Base-by-base conservation (phyloP, 2,113 vertebrate species). In the Gasterosteus nipponicus region DNA sequence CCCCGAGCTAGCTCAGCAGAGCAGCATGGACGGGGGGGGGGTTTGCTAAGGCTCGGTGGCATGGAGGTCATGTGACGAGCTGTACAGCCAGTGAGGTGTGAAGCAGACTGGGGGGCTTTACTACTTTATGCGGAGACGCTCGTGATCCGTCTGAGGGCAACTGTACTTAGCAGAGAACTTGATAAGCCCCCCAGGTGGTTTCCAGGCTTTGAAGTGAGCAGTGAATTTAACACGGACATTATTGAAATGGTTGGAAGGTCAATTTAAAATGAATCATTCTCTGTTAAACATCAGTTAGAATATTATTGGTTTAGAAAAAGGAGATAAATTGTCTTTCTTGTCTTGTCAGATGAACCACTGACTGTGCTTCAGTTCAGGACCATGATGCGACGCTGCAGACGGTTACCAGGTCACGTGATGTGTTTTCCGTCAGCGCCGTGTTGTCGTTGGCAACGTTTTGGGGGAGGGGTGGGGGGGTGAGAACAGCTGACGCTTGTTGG, bases 401-500 rank as follows among this genome's bases (percentile, higher is more conserved):
- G 10, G 22, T 14, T 42, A 14, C 68, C 35, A 69, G 57, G 12
- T 57, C 67, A 2, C 35, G 0, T 38, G 35, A 38, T 12, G 35
- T 42, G 31, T 59, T 74, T 74, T 44, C 15, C 29, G 31, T 49
- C 33, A 74, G 35, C 6, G 1, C 33, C 2, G 1, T n/a, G 62
- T 49, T 79, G 54, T 60, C 33, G 11, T 42, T 75, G 73, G 68
- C 38, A 26, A 51, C 39, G 3, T n/a, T 72, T 4, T 4, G 1
- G 0, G 73, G 65, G 5, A 1, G 35, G 35, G 33, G 35, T 4
- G 35, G 35, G 35, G 35, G 4, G 35, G 2, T 54, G 75, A 69
- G 59, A 69, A 42, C 75, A 82, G 59, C 82, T 78, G 63, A 73
- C 53, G 39, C 62, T 46, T 68, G 81, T 60, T 81, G 66, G 19